phyloP scores from a whole-genome alignment of 1,140 invertebrate species.

The Zelostemma sp. region DNA sequence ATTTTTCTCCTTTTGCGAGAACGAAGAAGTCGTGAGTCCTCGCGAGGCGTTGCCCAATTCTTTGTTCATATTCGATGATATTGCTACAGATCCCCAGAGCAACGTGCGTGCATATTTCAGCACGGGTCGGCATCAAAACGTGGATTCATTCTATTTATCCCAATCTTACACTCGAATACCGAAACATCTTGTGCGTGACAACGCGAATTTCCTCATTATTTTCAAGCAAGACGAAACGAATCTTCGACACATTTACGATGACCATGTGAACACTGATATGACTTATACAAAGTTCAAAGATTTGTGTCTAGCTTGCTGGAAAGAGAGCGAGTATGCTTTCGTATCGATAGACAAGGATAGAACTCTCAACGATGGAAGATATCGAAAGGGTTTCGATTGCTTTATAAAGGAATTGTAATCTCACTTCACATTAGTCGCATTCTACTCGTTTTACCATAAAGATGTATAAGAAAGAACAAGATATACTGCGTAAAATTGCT shows the following conservation, averaged over 20 bases:
- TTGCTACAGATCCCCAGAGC: constrained; percentile 53
- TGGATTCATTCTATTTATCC: constrained; percentile 58
- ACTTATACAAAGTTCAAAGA: constrained; percentile 52
- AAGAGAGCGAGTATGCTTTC: constrained; percentile 32
- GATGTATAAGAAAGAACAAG: constrained; percentile 6
- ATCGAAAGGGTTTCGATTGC: constrained; percentile 8
- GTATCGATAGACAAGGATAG: constrained; percentile 31
- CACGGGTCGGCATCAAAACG: constrained; percentile 58
- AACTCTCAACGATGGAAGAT: neutral
- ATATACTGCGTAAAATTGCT: constrained; percentile 22
- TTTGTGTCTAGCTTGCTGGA: constrained; percentile 50
- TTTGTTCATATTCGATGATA: constrained; percentile 15
- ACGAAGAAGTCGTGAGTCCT: neutral
- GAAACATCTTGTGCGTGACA: constrained; percentile 66
- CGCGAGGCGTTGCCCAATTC: neutral
- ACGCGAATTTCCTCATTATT: constrained; percentile 59
- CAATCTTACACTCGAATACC: constrained; percentile 60
- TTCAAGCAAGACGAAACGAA: constrained; percentile 66
- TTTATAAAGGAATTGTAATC: neutral
- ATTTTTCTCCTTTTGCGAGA: constrained; percentile 2
- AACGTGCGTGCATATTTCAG: constrained; percentile 56
- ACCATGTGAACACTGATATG: constrained; percentile 62
- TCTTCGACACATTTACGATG: constrained; percentile 62
- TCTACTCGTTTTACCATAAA: neutral
- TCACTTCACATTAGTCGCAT: neutral